Conservation (phyloP, 2,797 vertebrate genomes). For the Ispidina picta region DNA sequence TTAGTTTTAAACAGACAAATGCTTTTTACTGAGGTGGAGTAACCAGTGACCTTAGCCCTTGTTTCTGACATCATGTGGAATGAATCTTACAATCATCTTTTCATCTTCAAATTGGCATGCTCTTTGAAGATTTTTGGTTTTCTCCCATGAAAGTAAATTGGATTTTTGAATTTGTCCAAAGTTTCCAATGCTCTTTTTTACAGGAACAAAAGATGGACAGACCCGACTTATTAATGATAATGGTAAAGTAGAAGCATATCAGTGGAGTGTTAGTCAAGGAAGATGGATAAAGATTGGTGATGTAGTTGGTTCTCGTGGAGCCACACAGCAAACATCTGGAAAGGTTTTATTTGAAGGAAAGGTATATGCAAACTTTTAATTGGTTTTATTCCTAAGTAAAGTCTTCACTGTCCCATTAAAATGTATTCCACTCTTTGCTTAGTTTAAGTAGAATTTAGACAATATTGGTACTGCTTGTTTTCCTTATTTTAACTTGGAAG, state of each 20-base stretch:
- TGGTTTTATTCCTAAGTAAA: not conserved
- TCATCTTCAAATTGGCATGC: not conserved
- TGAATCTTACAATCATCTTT: not conserved
- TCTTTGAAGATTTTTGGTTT: not conserved
- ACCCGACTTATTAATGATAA: conserved; percentile 92
- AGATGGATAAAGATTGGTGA: conserved; percentile 98
- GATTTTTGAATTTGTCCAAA: not conserved
- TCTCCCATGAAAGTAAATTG: not conserved
- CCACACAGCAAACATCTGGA: conserved; percentile 90
- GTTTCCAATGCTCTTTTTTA: not conserved
- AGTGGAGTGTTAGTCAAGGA: conserved; percentile 89
- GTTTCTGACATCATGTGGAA: not conserved
- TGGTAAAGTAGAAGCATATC: conserved; percentile 93
- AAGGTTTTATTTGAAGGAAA: conserved; percentile 95
- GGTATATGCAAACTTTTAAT: conserved; percentile 78
- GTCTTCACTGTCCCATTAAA: not conserved
- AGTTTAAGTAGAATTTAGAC: not conserved
- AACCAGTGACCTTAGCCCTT: not conserved
- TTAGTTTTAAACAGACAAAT: not conserved
- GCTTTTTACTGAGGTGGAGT: not conserved
- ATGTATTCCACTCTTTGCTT: not conserved
- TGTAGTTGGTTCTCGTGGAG: conserved; percentile 92
- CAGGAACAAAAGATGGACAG: conserved; percentile 95
- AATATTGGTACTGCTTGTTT: not conserved
- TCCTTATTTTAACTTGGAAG: not conserved